Evolutionary conservation across 2,888 invertebrate genomes (phyloP).

Genomic region (Salticus scenicus): DNA sequence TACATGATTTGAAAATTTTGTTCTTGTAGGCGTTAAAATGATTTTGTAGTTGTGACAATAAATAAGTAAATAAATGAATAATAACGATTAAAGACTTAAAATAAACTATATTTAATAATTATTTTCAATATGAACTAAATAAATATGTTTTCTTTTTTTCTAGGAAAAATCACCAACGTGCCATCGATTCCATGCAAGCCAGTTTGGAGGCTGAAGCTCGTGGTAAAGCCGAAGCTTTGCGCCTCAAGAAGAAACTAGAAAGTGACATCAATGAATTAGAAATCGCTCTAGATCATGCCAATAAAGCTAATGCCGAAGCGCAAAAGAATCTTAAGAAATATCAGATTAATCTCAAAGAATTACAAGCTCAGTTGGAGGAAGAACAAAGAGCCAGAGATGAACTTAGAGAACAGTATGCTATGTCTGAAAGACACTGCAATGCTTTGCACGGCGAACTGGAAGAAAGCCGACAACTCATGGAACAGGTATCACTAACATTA

Average conservation of each 20-base stretch:
- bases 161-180: conserved; percentile 99
- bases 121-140: too few species aligned
- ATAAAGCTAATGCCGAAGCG: conserved; percentile 98
- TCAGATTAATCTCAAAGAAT: conserved; percentile 97
- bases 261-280: conserved; percentile 99
- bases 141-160: too few species aligned
- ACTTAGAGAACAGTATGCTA: conserved; percentile 97
- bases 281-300: conserved; percentile 98
- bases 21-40: too few species aligned
- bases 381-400: conserved; percentile 98
- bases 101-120: too few species aligned
- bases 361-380: conserved; percentile 96
- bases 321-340: conserved; percentile 99
- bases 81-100: too few species aligned
- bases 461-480: conserved; percentile 96
- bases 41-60: too few species aligned
- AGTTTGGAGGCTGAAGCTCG: conserved; percentile 99
- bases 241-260: conserved; percentile 99
- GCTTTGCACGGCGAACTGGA: conserved; percentile 98
- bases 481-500: conserved; percentile 81
- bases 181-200: conserved; percentile 99
- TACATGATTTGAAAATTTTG: too few species aligned
- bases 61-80: too few species aligned
- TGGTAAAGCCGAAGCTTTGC: conserved; percentile 99
- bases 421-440: conserved; percentile 97